Evolutionary conservation across 2,797 vertebrate genomes (phyloP).

Genomic region (Lacerta viridis): DNA sequence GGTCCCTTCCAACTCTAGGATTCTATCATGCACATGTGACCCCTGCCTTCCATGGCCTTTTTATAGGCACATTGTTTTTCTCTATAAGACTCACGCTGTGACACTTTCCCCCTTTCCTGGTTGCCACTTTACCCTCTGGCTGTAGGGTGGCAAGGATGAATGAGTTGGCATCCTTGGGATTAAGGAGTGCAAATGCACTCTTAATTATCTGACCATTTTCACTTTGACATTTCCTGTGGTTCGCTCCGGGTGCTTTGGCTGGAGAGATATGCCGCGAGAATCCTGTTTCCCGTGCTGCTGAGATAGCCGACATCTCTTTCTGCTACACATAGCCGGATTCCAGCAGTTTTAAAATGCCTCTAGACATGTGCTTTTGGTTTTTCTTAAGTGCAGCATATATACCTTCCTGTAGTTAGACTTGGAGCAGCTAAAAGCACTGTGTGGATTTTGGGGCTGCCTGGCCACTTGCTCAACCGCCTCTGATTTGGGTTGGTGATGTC

Average conservation of each 20-base stretch:
- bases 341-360: background rate
- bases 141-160: background rate
- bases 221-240: conserved; percentile 29
- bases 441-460: too few species aligned
- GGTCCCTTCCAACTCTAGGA: too few species aligned
- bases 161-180: background rate
- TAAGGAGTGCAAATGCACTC: background rate
- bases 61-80: background rate
- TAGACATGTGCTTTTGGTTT: background rate
- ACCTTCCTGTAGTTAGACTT: too few species aligned
- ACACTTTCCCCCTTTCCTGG: background rate
- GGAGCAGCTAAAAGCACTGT: too few species aligned
- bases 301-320: background rate
- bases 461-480: too few species aligned
- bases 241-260: conserved; percentile 12
- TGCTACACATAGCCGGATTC: too few species aligned
- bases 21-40: too few species aligned
- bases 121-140: background rate
- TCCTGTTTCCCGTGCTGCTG: background rate
- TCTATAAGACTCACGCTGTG: background rate
- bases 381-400: background rate
- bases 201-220: conserved; percentile 12
- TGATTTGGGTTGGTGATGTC: too few species aligned
- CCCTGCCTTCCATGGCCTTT: background rate
- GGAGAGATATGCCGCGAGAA: background rate